These are phyloP conservation scores for Pelobates cultripes DNA, from an alignment of 2,797 vertebrate species.

Conservation along the genomic window DNA sequence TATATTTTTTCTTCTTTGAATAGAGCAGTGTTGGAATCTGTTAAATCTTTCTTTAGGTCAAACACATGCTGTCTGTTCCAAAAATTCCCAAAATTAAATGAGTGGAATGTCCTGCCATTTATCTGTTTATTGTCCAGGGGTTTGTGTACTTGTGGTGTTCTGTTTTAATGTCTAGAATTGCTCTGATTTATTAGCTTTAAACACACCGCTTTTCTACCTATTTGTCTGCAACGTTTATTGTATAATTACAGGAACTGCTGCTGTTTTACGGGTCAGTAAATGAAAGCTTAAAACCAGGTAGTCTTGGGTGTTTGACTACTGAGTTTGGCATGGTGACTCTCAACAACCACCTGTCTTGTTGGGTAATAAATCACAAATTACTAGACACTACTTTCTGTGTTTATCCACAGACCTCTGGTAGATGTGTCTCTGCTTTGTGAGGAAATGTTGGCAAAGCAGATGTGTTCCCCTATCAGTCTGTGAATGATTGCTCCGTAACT, in stretches of 20 bases:
- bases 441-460: conserved; percentile 43
- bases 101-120: conserved; percentile 4
- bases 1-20: not conserved
- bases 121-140: conserved; percentile 30
- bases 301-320: conserved; percentile 35
- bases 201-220: conserved; percentile 26
- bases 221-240: conserved; percentile 21
- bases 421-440: conserved; percentile 36
- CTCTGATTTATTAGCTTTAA: conserved; percentile 42
- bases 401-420: conserved; percentile 44
- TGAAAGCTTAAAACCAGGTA: conserved; percentile 30
- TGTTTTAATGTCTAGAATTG: not conserved
- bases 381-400: conserved; percentile 50
- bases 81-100: conserved; percentile 7
- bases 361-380: conserved; percentile 42
- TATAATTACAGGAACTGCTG: conserved; percentile 47
- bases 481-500: conserved; percentile 48
- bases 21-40: no score
- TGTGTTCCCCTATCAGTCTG: conserved; percentile 27
- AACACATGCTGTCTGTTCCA: no score
- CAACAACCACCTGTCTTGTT: conserved; percentile 25
- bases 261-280: conserved; percentile 39
- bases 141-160: conserved; percentile 1
- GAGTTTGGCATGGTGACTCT: conserved; percentile 29
- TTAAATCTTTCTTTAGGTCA: no score